These are phyloP conservation scores for Pyrochroa serraticornis DNA, from an alignment of 2,888 invertebrate species.

Conservation along the genomic window DNA sequence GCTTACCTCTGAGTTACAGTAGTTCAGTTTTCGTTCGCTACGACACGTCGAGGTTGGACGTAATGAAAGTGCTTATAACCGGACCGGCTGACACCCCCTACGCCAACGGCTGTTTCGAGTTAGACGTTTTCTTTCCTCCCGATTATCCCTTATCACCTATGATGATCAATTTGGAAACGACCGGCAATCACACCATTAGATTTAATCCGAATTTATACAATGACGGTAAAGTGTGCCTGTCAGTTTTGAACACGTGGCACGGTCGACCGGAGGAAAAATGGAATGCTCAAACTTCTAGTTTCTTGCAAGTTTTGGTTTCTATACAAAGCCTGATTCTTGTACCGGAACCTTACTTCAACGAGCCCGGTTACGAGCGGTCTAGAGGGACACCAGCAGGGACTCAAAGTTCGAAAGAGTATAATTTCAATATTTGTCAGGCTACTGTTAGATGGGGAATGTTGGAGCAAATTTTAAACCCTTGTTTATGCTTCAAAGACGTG, in stretches of 20 bases:
- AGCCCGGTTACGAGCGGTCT: conserved; percentile 91
- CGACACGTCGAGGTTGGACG: conserved; percentile 91
- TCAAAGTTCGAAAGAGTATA: conserved; percentile 91
- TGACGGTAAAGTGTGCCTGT: conserved; percentile 94
- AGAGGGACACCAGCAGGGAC: conserved; percentile 87
- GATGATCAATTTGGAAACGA: conserved; percentile 90
- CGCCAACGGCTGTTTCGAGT: conserved; percentile 89
- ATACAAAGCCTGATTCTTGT: conserved; percentile 92
- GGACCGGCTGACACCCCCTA: conserved; percentile 92
- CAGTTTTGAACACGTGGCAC: conserved; percentile 96
- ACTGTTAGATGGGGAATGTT: conserved; percentile 97
- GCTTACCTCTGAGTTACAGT: conserved; percentile 89
- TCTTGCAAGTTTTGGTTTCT: conserved; percentile 90
- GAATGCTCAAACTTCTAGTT: conserved; percentile 95
- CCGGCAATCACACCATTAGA: conserved; percentile 85
- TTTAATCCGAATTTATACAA: conserved; percentile 94
- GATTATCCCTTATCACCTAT: conserved; percentile 75
- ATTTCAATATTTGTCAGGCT: conserved; percentile 93
- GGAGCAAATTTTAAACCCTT: conserved; percentile 88
- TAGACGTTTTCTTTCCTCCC: conserved; percentile 89
- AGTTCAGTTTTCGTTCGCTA: conserved; percentile 95
- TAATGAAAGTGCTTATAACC: conserved; percentile 95
- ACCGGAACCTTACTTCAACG: conserved; percentile 93
- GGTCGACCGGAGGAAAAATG: conserved; percentile 96
- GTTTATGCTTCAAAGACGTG: conserved; percentile 91